A percentile compares a stretch with the other conserved stretches of the same genome.
Evolutionary conservation across 1,140 invertebrate species (phyloP).

Genomic region (Drosophila nikananu): DNA sequence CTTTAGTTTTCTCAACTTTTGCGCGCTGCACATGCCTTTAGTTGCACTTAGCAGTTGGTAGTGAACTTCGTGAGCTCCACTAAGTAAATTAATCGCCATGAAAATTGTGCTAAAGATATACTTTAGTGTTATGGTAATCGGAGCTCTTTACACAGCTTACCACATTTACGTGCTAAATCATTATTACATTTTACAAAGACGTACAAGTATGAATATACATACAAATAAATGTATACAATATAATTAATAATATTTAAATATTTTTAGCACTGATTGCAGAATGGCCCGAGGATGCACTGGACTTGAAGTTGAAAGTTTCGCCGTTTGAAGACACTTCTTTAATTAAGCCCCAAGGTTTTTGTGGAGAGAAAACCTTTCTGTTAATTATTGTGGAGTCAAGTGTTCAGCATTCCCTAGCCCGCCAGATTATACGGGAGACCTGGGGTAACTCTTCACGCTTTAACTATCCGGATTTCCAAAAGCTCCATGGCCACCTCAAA

Average conservation of each 20-base stretch:
- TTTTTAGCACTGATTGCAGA: conserved; percentile 85
- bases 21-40: background rate
- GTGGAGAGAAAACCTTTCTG: conserved; percentile 87
- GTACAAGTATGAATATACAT: background rate
- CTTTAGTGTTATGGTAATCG: background rate
- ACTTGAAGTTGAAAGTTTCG: conserved; percentile 89
- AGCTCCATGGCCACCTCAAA: conserved; percentile 60
- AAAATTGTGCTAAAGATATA: background rate
- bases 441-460: conserved; percentile 89
- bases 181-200: background rate
- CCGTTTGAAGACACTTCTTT: conserved; percentile 89
- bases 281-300: conserved; percentile 90
- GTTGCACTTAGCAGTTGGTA: background rate
- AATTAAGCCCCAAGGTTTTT: conserved; percentile 88
- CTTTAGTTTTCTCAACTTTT: background rate
- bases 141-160: background rate
- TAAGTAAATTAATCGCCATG: background rate
- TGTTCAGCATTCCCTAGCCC: conserved; percentile 87
- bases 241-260: too few relatives aligned
- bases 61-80: background rate
- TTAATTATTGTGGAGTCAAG: conserved; percentile 92
- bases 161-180: background rate
- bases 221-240: too few relatives aligned
- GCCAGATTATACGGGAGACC: conserved; percentile 90
- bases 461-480: conserved; percentile 86